phyloP scores from a whole-genome alignment of 1,140 invertebrate species.

The Dinothrombium tinctorium region DNA sequence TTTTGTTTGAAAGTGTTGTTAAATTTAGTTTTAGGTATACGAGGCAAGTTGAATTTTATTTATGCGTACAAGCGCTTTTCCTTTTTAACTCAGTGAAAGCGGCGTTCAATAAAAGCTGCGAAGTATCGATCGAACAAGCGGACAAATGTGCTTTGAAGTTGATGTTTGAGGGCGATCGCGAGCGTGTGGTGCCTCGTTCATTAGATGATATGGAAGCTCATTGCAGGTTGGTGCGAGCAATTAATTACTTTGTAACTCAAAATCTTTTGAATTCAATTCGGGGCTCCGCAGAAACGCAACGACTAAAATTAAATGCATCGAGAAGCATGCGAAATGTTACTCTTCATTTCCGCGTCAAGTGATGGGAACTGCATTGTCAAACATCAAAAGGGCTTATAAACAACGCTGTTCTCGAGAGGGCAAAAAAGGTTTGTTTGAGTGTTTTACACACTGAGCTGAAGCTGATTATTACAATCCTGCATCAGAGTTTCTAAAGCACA shows the following conservation, averaged over 20 bases:
- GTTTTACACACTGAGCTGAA: too few relatives aligned
- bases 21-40: too few relatives aligned
- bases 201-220: not conserved
- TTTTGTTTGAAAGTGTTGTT: too few relatives aligned
- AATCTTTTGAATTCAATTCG: too few relatives aligned
- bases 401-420: slow-evolving; percentile 1
- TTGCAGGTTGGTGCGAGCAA: not conserved
- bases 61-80: too few relatives aligned
- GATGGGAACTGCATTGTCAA: not conserved
- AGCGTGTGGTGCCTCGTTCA: not conserved
- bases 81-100: too few relatives aligned
- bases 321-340: slow-evolving; percentile 1
- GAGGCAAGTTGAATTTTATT: too few relatives aligned
- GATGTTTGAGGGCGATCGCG: slow-evolving; percentile 5
- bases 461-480: too few relatives aligned
- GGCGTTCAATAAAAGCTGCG: too few relatives aligned
- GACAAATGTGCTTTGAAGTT: slow-evolving; percentile 2
- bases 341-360: not conserved
- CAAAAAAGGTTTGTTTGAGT: too few relatives aligned
- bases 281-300: slow-evolving; percentile 3
- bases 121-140: not conserved
- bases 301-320: slow-evolving; percentile 2
- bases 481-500: slow-evolving; percentile 3
- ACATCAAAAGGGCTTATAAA: slow-evolving; percentile 2
- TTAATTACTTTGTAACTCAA: not conserved